Conservation (phyloP, 2,888 invertebrate genomes). For the Ormia ochracea region DNA sequence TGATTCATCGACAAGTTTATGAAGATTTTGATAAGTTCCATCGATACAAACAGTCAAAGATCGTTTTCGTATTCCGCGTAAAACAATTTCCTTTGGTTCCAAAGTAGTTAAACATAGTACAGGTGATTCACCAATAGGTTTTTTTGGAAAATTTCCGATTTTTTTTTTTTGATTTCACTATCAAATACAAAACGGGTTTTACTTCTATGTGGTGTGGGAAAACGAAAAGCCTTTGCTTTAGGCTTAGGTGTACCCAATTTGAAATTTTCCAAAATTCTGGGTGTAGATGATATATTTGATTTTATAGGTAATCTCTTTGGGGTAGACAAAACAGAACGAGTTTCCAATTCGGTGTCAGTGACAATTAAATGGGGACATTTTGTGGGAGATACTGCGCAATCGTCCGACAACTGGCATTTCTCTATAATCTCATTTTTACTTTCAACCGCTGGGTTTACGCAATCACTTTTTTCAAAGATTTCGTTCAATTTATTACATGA, state of each 20-base stretch:
- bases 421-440: slow-evolving; percentile 50
- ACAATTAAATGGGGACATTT: slow-evolving; percentile 41
- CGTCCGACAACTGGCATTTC: slow-evolving; percentile 51
- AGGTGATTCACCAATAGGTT: too few species aligned
- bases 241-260: slow-evolving; percentile 6
- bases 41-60: too few species aligned
- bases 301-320: not conserved
- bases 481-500: slow-evolving; percentile 1
- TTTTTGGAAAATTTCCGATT: too few species aligned
- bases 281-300: not conserved
- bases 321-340: not conserved
- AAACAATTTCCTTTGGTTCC: too few species aligned
- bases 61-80: too few species aligned
- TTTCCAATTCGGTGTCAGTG: not conserved
- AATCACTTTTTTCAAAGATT: slow-evolving; percentile 49
- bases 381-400: slow-evolving; percentile 29
- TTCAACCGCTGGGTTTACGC: not conserved
- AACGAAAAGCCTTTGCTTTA: slow-evolving; percentile 57
- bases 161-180: too few species aligned
- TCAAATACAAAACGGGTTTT: slow-evolving; percentile 27
- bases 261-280: slow-evolving; percentile 26
- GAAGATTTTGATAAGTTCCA: too few species aligned
- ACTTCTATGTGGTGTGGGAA: slow-evolving; percentile 67
- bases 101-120: too few species aligned
- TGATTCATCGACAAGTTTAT: too few species aligned